These are phyloP conservation scores for Delia radicum DNA, from an alignment of 1,140 invertebrate species.

Conservation along the genomic window DNA sequence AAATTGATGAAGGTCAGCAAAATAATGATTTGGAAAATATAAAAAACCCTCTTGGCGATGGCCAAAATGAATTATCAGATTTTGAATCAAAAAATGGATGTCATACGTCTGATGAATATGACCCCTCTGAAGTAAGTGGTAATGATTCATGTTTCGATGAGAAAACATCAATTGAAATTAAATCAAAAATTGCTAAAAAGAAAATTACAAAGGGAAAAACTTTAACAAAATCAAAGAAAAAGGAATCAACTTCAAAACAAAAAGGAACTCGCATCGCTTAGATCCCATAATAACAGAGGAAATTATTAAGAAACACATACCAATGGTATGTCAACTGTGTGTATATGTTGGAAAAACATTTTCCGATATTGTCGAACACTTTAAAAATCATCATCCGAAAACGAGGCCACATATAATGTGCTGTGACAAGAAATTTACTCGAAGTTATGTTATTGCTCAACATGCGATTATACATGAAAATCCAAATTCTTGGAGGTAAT, in stretches of 20 bases:
- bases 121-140: not conserved
- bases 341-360: slow-evolving; percentile 48
- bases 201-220: not conserved
- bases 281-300: slow-evolving; percentile 33
- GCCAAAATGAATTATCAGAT: not conserved
- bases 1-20: not conserved
- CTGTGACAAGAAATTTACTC: slow-evolving; percentile 45
- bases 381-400: slow-evolving; percentile 41
- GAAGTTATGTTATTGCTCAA: slow-evolving; percentile 44
- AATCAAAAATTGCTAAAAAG: not conserved
- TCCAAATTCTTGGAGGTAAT: slow-evolving; percentile 48
- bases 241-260: not conserved
- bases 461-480: slow-evolving; percentile 46
- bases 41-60: not conserved
- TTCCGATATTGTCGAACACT: slow-evolving; percentile 43
- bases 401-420: slow-evolving; percentile 44
- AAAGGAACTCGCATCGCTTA: not conserved
- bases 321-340: slow-evolving; percentile 49
- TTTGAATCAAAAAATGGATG: not conserved
- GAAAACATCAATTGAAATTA: not conserved
- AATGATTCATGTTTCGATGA: not conserved
- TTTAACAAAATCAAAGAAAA: not conserved
- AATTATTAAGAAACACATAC: slow-evolving; percentile 45
- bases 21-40: not conserved
- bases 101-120: not conserved